Conservation (phyloP, 2,797 vertebrate species). For the Oreonectes daqikongensis region DNA sequence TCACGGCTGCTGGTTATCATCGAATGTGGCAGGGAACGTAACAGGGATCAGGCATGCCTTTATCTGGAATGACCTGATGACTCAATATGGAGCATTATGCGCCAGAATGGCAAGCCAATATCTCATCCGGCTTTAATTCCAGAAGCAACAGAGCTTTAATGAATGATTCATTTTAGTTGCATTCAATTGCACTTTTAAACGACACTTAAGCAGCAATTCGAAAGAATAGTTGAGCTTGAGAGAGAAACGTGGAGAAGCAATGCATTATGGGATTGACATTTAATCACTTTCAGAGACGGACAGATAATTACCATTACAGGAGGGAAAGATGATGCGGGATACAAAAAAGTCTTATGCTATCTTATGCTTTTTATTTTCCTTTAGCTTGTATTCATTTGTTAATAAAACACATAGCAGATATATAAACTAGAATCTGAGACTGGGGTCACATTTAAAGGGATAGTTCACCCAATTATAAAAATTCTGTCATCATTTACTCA, state of each 20-base stretch:
- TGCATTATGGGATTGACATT: slow-evolving; percentile 34
- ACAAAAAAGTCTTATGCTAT: slow-evolving; percentile 7
- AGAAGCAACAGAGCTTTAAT: not conserved
- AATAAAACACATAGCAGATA: not conserved
- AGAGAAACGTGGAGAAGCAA: slow-evolving; percentile 45
- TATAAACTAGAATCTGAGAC: not conserved
- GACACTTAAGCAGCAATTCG: not conserved
- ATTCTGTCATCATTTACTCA: too few relatives aligned
- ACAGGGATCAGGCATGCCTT: slow-evolving; percentile 29
- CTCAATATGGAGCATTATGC: slow-evolving; percentile 9
- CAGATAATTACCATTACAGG: slow-evolving; percentile 45
- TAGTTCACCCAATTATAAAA: too few relatives aligned
- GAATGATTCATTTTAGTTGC: slow-evolving; percentile 29
- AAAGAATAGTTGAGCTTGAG: slow-evolving; percentile 44
- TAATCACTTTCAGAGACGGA: slow-evolving; percentile 37
- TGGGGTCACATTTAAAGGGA: not conserved
- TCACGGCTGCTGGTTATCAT: slow-evolving; percentile 16
- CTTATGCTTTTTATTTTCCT: slow-evolving; percentile 19
- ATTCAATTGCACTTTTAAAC: slow-evolving; percentile 14
- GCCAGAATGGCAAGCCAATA: not conserved
- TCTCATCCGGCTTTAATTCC: slow-evolving; percentile 14
- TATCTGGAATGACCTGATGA: slow-evolving; percentile 52
- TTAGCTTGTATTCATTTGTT: slow-evolving; percentile 11
- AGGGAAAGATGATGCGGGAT: slow-evolving; percentile 15
- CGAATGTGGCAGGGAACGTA: slow-evolving; percentile 16